Evolutionary conservation across 2,113 vertebrate species (phyloP), one percentile per base, ranked within the genome.

Genomic region (Neoarius graeffei): DNA sequence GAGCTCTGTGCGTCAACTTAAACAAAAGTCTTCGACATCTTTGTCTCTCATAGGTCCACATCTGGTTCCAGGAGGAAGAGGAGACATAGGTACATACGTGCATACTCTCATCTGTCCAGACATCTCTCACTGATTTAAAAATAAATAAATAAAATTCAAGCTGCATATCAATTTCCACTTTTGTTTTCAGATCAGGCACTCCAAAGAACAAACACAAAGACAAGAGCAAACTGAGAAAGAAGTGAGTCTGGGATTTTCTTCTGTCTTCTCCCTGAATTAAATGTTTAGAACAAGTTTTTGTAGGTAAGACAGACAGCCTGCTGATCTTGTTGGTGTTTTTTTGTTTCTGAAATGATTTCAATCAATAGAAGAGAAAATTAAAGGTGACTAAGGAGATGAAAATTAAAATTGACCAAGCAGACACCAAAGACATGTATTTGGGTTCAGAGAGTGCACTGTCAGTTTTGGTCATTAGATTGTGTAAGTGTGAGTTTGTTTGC

Each of bases 201-300:
- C 96, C 95, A 91, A 98, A 97, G 95, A 97, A 94, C 96, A 99
- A 97, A 96, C 95, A 97, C 93, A 99, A 97, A 96, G 97, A 99
- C 92, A 99, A 97, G 96, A 98, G 94, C 95, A 99, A 98, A 96
- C 96, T 97, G 86, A 97, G 96, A 88, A 98, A 97, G 94, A 97
- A 98, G 98, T 99, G 93, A 96, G 95, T 82, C 7, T 20, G 13
- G 50, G 52, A 71, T 85, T 19, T 56, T 77, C 17, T 7, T 10
- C 14, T 13, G 25, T 5, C 17, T 56, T 69, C 52, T 11, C 42
- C 67, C 73, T 76, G 83, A 23, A 90, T 90, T 85, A 89, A 88
- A 91, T 77, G 13, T 64, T 57, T 5, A 74, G 7, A 25, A 59
- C 27, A 20, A 2, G 0, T n/a, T 76, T 42, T 62, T 74, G 56